phyloP scores from a whole-genome alignment of 2,797 vertebrate genomes.

The Momotus momota region DNA sequence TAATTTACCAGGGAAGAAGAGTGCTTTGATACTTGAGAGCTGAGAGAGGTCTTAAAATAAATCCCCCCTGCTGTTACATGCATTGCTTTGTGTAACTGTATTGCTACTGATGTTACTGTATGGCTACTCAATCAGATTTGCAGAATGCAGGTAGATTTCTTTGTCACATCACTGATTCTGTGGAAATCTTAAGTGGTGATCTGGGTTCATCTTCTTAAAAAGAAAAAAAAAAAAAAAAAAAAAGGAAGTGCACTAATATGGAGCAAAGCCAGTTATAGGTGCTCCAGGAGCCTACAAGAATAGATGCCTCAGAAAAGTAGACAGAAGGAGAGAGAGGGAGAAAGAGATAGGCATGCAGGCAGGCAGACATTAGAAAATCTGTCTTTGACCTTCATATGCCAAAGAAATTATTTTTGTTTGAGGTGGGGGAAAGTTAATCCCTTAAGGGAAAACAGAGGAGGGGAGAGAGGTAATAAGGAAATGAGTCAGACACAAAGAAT shows the following conservation, averaged over 20 bases:
- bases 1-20: not conserved
- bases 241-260: not conserved
- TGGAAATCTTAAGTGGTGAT: not conserved
- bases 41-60: not conserved
- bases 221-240: too few relatives aligned
- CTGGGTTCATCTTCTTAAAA: not conserved
- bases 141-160: not conserved
- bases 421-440: conserved; percentile 76
- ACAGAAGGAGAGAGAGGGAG: not conserved
- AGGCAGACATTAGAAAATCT: conserved; percentile 73
- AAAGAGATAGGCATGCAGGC: not conserved
- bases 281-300: not conserved
- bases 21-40: not conserved
- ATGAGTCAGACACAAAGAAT: conserved; percentile 79
- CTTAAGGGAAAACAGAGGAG: conserved; percentile 74
- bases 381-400: conserved; percentile 76
- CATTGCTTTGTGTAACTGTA: not conserved
- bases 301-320: not conserved
- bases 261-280: not conserved
- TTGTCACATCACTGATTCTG: not conserved
- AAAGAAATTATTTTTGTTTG: conserved; percentile 77
- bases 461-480: conserved; percentile 74
- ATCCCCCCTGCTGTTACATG: not conserved
- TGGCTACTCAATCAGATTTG: not conserved
- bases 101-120: not conserved